A percentile compares a stretch with the other conserved stretches of the same genome.
Conservation (phyloP, 1,140 invertebrate species). For the Magallana gigas region DNA sequence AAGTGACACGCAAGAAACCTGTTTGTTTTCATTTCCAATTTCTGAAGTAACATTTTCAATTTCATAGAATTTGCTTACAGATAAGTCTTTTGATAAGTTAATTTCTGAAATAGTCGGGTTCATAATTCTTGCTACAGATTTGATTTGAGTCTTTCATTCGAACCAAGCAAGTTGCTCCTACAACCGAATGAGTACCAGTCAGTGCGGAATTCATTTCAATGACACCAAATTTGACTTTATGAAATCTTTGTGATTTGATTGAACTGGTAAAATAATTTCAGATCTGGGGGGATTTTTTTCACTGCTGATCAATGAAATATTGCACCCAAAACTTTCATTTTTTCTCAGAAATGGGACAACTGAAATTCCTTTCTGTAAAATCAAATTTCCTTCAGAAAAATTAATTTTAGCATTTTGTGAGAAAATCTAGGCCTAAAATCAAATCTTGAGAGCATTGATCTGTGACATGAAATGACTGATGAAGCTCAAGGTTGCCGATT, state of each 20-base stretch:
- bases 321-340: too few relatives aligned
- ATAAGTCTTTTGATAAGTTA: not conserved
- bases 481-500: too few relatives aligned
- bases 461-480: too few relatives aligned
- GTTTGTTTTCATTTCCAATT: not conserved
- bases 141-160: not conserved
- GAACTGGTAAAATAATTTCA: not conserved
- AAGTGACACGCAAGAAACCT: too few relatives aligned
- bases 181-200: too few relatives aligned
- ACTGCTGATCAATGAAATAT: too few relatives aligned
- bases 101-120: not conserved
- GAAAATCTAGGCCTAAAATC: too few relatives aligned
- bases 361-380: too few relatives aligned
- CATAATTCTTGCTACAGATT: not conserved
- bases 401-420: too few relatives aligned
- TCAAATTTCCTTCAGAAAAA: too few relatives aligned
- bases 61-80: not conserved
- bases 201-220: not conserved
- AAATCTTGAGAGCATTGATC: not conserved
- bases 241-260: not conserved
- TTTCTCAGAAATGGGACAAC: too few relatives aligned
- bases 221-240: not conserved
- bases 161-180: not conserved
- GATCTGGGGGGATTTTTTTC: too few relatives aligned
- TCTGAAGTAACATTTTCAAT: constrained; percentile 6